Conservation (phyloP, 2,797 vertebrate species). For the Coendou prehensilis region DNA sequence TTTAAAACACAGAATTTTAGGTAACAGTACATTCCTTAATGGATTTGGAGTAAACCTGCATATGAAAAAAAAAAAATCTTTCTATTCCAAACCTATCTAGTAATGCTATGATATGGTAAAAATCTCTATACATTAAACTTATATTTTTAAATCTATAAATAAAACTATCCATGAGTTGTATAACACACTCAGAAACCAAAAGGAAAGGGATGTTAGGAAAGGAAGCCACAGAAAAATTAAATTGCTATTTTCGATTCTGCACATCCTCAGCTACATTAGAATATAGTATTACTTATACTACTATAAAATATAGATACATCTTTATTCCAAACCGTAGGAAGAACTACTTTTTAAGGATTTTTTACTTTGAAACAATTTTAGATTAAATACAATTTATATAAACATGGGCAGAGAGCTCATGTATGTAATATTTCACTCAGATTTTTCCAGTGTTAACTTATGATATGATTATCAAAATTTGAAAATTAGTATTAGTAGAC, state of each 20-base stretch:
- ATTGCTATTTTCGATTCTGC: neutral
- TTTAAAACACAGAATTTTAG: conserved; percentile 23
- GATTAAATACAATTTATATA: neutral
- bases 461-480: neutral
- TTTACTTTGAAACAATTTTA: conserved; percentile 27
- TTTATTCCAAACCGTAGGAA: neutral
- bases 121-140: neutral
- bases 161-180: neutral
- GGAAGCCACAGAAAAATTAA: conserved; percentile 10
- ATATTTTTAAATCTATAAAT: neutral
- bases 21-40: neutral
- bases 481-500: neutral
- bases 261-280: neutral
- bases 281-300: neutral
- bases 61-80: conserved; percentile 19
- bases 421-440: neutral
- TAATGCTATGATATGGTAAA: neutral
- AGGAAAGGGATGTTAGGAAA: neutral
- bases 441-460: neutral
- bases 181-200: neutral
- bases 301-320: neutral
- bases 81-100: neutral
- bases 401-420: neutral
- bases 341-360: neutral
- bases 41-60: neutral